Base-by-base conservation (phyloP, 2,888 invertebrate species). In the Hirtodrosophila confusa region DNA sequence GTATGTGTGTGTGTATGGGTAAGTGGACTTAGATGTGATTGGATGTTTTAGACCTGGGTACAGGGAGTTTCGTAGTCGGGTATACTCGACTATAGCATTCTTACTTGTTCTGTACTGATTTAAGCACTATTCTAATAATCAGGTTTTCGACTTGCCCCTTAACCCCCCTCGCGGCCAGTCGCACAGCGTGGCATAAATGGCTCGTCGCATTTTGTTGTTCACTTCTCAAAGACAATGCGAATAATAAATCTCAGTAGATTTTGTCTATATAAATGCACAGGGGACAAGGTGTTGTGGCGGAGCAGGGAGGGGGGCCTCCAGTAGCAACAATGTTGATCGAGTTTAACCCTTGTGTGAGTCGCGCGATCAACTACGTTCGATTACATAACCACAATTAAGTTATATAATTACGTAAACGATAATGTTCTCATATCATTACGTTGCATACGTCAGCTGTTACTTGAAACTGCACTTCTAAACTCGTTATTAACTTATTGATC, bases 111-210 rank as follows among this genome's bases (percentile, higher is more conserved):
- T 53, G 31, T 50, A 60, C 65, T 55, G 51, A 63, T 68, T 71
- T 75, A 78, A 67, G 60, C 58, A 75, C 61, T 78, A 65, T 72
- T 77, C 68, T 72, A 79, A 77, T 66, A 78, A 77, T 79, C 77
- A 75, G 77, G 77, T 77, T 77, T 77, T 79, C 66, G 61, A 72
- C 61, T 75, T 56, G 76, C 48, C 55, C 49, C 31, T 31, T 17
- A 17, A 17, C 9, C 31, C 31, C 7, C 7, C 31, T 7, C 55
- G 48, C n/a, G 55, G 36, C 37, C 50, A 48, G 50, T 45, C 48
- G 33, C 69, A 36, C 60, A 67, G 57, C 51, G 60, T 66, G 70
- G 63, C 76, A 76, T 65, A 77, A 78, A 74, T 78, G 65, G 72
- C 53, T 50, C 39, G 37, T 64, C 44, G 62, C 48, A 31, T 37